Percentiles rank a stretch among this genome's conserved stretches.
Conservation (phyloP, 2,113 vertebrate genomes). For the Rallus limicola region DNA sequence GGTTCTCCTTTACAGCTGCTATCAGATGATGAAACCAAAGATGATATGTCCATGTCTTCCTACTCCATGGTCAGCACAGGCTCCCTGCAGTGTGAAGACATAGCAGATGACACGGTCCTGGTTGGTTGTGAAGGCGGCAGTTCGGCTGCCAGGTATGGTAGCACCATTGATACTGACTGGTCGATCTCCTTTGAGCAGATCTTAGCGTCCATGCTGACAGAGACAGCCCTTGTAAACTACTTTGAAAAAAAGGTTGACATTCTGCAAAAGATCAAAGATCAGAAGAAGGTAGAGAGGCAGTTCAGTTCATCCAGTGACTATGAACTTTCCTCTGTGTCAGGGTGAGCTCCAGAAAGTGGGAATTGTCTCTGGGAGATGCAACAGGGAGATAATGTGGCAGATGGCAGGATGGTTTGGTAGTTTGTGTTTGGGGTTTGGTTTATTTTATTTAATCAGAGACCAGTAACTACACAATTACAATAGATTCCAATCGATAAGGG, state of each 20-base stretch:
- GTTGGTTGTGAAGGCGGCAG: constrained; percentile 76
- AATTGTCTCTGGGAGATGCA: background rate
- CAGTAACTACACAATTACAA: constrained; percentile 43
- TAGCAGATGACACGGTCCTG: constrained; percentile 87
- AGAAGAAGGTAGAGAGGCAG: constrained; percentile 88
- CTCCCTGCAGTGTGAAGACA: constrained; percentile 91
- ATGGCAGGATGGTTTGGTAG: constrained; percentile 49
- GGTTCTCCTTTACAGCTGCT: constrained; percentile 73
- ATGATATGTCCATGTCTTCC: constrained; percentile 92
- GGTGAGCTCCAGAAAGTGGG: constrained; percentile 68
- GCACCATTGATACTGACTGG: constrained; percentile 88
- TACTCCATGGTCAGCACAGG: constrained; percentile 91
- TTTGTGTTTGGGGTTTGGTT: background rate
- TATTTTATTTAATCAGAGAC: constrained; percentile 22
- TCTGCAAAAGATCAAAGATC: constrained; percentile 84
- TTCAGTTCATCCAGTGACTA: constrained; percentile 89
- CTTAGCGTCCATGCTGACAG: constrained; percentile 92
- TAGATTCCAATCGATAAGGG: constrained; percentile 41
- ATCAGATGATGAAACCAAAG: constrained; percentile 87
- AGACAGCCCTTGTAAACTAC: constrained; percentile 91
- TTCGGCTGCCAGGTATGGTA: constrained; percentile 70
- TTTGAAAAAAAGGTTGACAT: constrained; percentile 91
- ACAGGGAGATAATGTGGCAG: constrained; percentile 4
- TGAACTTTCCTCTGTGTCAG: constrained; percentile 79
- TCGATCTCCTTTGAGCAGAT: constrained; percentile 97